These are phyloP conservation scores for Stictocephala bisonia DNA, from an alignment of 2,888 invertebrate genomes.

Conservation along the genomic window DNA sequence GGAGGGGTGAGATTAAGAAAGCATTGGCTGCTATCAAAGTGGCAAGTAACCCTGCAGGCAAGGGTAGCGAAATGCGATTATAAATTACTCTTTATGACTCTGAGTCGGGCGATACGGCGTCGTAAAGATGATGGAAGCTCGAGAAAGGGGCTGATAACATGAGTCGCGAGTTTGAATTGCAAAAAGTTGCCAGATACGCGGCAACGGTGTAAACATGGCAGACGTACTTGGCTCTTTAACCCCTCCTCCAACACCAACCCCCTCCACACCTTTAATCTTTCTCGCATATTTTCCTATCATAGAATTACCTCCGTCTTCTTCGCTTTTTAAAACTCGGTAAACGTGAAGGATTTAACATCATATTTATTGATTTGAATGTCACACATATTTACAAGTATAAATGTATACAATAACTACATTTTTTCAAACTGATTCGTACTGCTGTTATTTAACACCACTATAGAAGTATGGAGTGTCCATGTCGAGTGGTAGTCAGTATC, in stretches of 20 bases:
- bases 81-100: slow-evolving; percentile 51
- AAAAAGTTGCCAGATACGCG: slow-evolving; percentile 47
- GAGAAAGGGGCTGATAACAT: slow-evolving; percentile 46
- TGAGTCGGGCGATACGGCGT: slow-evolving; percentile 47
- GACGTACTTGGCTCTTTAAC: slow-evolving; percentile 38
- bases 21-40: slow-evolving; percentile 42
- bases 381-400: too few species aligned
- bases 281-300: slow-evolving; percentile 7
- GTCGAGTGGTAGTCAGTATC: too few species aligned
- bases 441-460: too few species aligned
- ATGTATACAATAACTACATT: too few species aligned
- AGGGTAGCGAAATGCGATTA: slow-evolving; percentile 50
- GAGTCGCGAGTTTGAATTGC: slow-evolving; percentile 46
- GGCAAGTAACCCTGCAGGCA: slow-evolving; percentile 22
- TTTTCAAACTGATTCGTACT: too few species aligned
- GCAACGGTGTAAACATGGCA: slow-evolving; percentile 35
- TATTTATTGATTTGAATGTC: too few species aligned
- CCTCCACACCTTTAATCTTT: neutral
- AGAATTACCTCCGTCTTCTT: too few species aligned
- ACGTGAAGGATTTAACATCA: too few species aligned
- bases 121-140: slow-evolving; percentile 48
- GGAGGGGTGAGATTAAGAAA: slow-evolving; percentile 42
- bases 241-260: neutral
- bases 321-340: too few species aligned
- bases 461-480: too few species aligned